These are phyloP conservation scores for Achatina immaculata DNA, from an alignment of 1,140 invertebrate species.

Conservation along the genomic window DNA sequence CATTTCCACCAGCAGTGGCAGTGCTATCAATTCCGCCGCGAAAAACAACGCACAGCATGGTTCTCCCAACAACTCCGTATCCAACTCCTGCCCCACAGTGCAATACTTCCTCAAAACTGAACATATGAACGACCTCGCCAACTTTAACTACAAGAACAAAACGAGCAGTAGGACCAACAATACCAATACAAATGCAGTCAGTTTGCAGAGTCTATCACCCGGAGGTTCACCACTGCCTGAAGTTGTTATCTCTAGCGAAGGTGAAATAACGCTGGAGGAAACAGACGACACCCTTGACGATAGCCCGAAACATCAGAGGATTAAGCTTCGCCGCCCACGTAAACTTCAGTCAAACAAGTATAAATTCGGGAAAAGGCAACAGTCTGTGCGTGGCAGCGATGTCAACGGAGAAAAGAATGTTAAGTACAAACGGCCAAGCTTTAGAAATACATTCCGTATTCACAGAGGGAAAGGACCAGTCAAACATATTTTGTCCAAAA, in stretches of 20 bases:
- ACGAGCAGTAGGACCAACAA: background rate
- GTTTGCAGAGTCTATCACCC: conserved; percentile 13
- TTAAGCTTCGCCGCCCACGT: conserved; percentile 12
- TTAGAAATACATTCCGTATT: conserved; percentile 41
- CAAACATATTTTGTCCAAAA: conserved; percentile 58
- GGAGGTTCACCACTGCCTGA: conserved; percentile 6
- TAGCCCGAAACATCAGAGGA: conserved; percentile 11
- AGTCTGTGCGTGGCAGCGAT: background rate
- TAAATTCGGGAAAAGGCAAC: background rate
- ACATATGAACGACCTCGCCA: background rate
- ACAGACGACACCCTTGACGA: conserved; percentile 45
- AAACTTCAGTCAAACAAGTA: background rate
- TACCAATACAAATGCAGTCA: background rate
- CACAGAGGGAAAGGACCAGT: conserved; percentile 31
- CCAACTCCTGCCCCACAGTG: too few species aligned
- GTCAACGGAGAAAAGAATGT: background rate
- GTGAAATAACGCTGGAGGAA: conserved; percentile 42
- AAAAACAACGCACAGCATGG: background rate
- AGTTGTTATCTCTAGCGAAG: conserved; percentile 40
- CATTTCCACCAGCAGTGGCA: conserved; percentile 49
- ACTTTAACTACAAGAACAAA: background rate
- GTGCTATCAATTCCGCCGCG: background rate
- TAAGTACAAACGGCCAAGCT: conserved; percentile 22
- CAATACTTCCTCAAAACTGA: background rate
- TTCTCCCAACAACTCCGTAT: background rate